Evolutionary conservation across 2,888 invertebrate genomes (phyloP).

Genomic region (Chesias legatella): DNA sequence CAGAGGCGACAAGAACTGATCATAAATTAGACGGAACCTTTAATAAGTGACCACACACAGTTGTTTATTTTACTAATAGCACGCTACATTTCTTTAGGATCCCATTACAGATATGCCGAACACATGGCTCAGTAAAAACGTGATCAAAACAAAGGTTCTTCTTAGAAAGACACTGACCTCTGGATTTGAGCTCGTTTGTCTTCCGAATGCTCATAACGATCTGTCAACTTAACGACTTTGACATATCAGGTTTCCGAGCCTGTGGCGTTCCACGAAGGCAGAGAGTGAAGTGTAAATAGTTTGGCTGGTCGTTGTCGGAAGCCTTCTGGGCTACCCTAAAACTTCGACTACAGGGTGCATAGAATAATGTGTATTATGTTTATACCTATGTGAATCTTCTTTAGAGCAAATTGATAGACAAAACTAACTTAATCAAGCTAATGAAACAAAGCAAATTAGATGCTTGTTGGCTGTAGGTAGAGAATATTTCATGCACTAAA

Average conservation of each 20-base stretch:
- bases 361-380: too few relatives aligned
- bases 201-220: conserved; percentile 36
- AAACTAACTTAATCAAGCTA: too few relatives aligned
- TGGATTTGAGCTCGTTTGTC: conserved; percentile 46
- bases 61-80: conserved; percentile 42
- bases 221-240: conserved; percentile 37
- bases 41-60: conserved; percentile 35
- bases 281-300: conserved; percentile 1
- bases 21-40: conserved; percentile 1
- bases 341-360: too few relatives aligned
- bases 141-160: conserved; percentile 28
- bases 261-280: conserved; percentile 11
- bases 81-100: conserved; percentile 36
- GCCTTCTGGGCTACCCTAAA: too few relatives aligned
- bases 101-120: conserved; percentile 32
- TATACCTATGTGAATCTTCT: too few relatives aligned
- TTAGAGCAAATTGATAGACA: too few relatives aligned
- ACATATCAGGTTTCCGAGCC: conserved; percentile 44
- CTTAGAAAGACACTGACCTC: conserved; percentile 46
- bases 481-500: too few relatives aligned
- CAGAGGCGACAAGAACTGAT: background rate
- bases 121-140: conserved; percentile 14
- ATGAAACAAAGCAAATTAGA: too few relatives aligned
- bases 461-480: too few relatives aligned
- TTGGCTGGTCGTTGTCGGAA: too few relatives aligned